Base-by-base conservation (phyloP, 1,140 invertebrate species). In the Penaeus vannamei region DNA sequence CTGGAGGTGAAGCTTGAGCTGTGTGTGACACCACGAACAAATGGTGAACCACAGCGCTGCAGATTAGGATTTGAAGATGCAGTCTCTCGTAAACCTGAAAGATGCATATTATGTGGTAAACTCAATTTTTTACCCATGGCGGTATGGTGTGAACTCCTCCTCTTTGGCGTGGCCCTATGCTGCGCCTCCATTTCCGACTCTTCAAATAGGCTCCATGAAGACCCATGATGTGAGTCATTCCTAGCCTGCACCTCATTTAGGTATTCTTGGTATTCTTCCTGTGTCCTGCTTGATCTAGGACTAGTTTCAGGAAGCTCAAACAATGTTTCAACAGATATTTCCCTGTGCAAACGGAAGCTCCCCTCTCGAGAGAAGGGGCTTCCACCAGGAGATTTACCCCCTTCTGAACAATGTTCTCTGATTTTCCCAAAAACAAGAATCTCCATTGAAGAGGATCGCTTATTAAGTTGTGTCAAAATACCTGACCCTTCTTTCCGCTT, bases 401-500 rank as follows among this genome's bases (percentile, higher is more conserved):
- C 29, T 26, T 89, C 84, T 72, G 87, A 80, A 81, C 85, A 86
- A 46, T 91, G 90, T 76, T 91, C 90, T 61, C 90, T 87, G 53
- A 91, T 91, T 76, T 90, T 91, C 12, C 90, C 90, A 77, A 85
- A 91, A 0, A 91, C 89, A 32, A 91, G 84, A 85, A 91, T 91
- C 64, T 91, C 90, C 90, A 91, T 91, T 19, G 90, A 91, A 22
- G 90, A 90, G 22, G 90, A 91, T 23, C 90, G 85, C 42, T 91
- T 91, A 84, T 83, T 90, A 14, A 91, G 80, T 61, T 87, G 89
- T 29, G 84, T 84, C 32, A 84, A 60, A 23, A 86, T 76, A 64
- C 88, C 83, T 14, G 81, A 87, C 12, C 72, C 82, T 60, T 88
- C 86, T 69, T 76, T 69, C 53, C 84, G 83, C 69, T 62, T 59